Conservation (phyloP, 1,140 invertebrate genomes). For the Zophobas atratus region DNA sequence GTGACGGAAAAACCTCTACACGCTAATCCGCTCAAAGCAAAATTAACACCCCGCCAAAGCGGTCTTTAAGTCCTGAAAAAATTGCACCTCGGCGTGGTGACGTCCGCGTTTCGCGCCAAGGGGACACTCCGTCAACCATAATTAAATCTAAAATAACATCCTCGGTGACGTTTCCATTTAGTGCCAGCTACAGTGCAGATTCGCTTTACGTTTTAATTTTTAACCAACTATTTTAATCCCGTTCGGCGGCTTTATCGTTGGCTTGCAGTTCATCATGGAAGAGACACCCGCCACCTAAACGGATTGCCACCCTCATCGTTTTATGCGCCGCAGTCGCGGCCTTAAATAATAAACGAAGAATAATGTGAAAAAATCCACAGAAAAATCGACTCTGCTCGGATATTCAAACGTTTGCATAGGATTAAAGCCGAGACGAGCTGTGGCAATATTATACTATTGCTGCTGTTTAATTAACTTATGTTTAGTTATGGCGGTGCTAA, state of each 20-base stretch:
- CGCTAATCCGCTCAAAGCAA: too few species aligned
- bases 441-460: not conserved
- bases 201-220: constrained; percentile 34
- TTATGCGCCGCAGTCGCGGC: constrained; percentile 19
- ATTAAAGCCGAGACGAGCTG: constrained; percentile 16
- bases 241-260: constrained; percentile 5
- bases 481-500: not conserved
- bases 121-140: not conserved
- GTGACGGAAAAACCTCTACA: too few species aligned
- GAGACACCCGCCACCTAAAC: constrained; percentile 13
- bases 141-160: constrained; percentile 31
- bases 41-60: too few species aligned
- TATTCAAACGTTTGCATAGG: constrained; percentile 15
- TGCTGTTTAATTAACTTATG: constrained; percentile 19
- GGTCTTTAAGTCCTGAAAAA: too few species aligned
- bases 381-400: constrained; percentile 26
- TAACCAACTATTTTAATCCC: constrained; percentile 26
- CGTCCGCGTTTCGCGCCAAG: too few species aligned
- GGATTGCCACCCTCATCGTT: constrained; percentile 23
- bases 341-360: constrained; percentile 29
- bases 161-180: constrained; percentile 25
- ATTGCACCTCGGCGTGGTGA: too few species aligned
- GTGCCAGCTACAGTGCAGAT: constrained; percentile 31
- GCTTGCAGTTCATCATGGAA: constrained; percentile 1
- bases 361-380: constrained; percentile 29